These are phyloP conservation scores for Phalloptychus januarius DNA, from an alignment of 2,797 vertebrate genomes.

Conservation along the genomic window DNA sequence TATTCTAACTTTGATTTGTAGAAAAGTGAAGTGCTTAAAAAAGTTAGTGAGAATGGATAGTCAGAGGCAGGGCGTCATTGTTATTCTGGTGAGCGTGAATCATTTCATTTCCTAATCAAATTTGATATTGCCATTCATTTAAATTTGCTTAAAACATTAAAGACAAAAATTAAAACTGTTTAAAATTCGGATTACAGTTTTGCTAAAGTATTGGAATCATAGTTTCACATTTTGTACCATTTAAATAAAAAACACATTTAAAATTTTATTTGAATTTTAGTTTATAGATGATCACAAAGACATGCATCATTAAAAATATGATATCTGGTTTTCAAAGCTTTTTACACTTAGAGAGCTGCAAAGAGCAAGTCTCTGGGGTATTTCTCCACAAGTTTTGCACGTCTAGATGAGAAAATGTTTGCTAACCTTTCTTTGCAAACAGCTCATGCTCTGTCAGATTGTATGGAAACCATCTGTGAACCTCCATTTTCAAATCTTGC, in stretches of 20 bases:
- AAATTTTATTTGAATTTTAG: not conserved
- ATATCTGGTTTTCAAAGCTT: not conserved
- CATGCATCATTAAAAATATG: not conserved
- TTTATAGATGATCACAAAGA: not conserved
- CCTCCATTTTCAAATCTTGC: not conserved
- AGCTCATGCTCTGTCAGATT: not conserved
- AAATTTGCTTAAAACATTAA: not conserved
- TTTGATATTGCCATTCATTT: not conserved
- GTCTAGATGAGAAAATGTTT: not conserved
- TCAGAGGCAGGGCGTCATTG: not conserved
- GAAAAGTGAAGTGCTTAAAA: not conserved
- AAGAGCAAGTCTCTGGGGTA: not conserved
- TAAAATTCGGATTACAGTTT: not conserved
- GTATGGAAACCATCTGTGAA: not conserved
- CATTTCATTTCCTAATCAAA: not conserved
- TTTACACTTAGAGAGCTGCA: not conserved
- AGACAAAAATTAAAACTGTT: not conserved
- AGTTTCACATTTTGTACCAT: not conserved
- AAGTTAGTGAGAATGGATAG: slow-evolving; percentile 4
- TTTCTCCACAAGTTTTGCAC: not conserved
- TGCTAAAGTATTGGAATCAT: not conserved
- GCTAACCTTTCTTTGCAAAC: not conserved
- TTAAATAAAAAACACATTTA: not conserved
- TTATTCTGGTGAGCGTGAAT: not conserved
- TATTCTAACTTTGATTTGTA: slow-evolving; percentile 37